Percentiles rank a stretch among this genome's conserved stretches.
Conservation (phyloP, 2,797 vertebrate genomes). For the Aphelocoma californica region DNA sequence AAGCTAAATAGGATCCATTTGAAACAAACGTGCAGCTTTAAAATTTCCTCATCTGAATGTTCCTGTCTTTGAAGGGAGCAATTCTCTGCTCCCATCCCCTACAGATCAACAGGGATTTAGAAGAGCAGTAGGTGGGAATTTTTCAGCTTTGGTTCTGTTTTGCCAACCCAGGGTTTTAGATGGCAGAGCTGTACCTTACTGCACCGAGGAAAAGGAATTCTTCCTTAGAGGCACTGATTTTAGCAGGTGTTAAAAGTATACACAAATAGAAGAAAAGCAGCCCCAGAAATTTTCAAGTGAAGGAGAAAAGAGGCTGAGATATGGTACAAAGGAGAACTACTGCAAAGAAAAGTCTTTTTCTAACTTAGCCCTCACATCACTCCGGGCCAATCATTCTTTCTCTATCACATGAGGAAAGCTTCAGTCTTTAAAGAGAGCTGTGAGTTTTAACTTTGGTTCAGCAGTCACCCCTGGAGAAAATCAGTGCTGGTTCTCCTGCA, state of each 20-base stretch:
- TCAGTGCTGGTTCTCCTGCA: neutral
- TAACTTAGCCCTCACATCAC: neutral
- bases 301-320: neutral
- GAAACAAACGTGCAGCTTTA: slow-evolving; percentile 40
- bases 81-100: neutral
- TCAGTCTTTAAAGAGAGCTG: neutral
- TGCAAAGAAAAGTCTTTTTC: neutral
- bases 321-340: neutral
- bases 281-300: neutral
- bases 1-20: slow-evolving; percentile 49
- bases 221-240: neutral
- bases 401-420: neutral
- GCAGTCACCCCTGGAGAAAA: neutral
- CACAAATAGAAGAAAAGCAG: neutral
- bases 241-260: neutral
- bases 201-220: neutral
- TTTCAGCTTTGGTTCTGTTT: neutral
- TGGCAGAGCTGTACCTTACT: neutral
- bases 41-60: slow-evolving; percentile 24
- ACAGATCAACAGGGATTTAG: slow-evolving; percentile 16
- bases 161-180: neutral
- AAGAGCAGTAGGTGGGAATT: neutral
- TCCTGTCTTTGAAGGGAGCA: slow-evolving; percentile 5
- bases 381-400: neutral
- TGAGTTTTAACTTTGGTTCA: neutral